Evolutionary conservation across 2,888 invertebrate species (phyloP), one percentile per base, ranked within the genome.

Genomic region (Epirrita christyi): DNA sequence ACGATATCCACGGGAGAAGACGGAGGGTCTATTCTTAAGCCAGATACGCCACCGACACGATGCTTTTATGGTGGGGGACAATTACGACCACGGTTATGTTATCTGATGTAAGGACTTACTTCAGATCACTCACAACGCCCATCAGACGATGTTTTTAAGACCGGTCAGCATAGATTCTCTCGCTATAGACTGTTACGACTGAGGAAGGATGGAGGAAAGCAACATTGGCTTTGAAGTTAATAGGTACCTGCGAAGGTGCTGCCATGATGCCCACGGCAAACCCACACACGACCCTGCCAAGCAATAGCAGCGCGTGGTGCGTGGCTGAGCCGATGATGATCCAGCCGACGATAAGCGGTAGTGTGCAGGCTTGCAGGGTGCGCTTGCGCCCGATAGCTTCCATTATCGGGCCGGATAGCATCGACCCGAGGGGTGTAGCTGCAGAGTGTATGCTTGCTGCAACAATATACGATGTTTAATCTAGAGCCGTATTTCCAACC

Each of bases 391-490:
- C 96, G 68, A 95, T 93, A 37, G 91, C 91, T 70, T 96, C 96
- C 88, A 96, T 94, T 47, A 96, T 81, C 0, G 95, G 93, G 0
- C 96, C 96, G 0, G 96, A 95, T 34, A 95, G 68, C 71, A 96
- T 84, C 0, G 96, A 94, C 0, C 96, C 96, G 0, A 96, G 74
- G 0, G 96, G 96, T 0, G 96, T 96, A 0, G 96, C 96, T 53
- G 96, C 93, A 28, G 96, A 96, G 76, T 96, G 96, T 9, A 96
- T 93, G 70, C 96, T 95, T 3, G 96, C 96, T 96, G 86, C 21
- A 64, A 73, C 64, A 62, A 47, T 47, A 54, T 38, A 41, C n/a
- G 6, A 6, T 14, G 14, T 32, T 32, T n/a, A n/a, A n/a, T n/a
- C 7, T 32, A 7, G 32, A 32, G 9, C 32, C 29, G 21, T 21